These are phyloP conservation scores for Eulimnadia texana DNA, from an alignment of 1,140 invertebrate species.

Conservation along the genomic window DNA sequence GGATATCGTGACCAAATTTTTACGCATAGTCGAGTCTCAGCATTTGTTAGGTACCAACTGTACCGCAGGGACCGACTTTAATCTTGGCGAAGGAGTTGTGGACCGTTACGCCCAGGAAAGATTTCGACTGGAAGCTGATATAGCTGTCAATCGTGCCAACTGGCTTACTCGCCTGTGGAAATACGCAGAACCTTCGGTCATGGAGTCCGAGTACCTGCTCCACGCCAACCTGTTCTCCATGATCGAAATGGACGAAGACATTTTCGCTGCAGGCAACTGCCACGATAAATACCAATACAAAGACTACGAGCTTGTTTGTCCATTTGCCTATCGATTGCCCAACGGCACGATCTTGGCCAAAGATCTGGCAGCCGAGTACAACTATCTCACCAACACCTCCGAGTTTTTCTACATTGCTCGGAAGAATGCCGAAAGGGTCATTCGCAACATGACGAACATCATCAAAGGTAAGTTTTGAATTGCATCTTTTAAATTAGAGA, in stretches of 20 bases:
- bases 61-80: constrained; percentile 70
- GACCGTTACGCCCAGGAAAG: constrained; percentile 76
- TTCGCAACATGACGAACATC: constrained; percentile 63
- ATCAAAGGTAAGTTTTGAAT: constrained; percentile 54
- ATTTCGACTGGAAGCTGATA: constrained; percentile 53
- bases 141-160: constrained; percentile 86
- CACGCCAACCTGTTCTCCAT: constrained; percentile 78
- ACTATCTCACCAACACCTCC: constrained; percentile 76
- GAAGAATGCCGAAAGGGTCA: constrained; percentile 75
- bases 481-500: too few species aligned
- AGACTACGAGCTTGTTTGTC: constrained; percentile 72
- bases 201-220: constrained; percentile 71
- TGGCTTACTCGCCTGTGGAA: constrained; percentile 85
- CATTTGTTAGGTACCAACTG: constrained; percentile 77
- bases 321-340: constrained; percentile 78
- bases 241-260: constrained; percentile 86
- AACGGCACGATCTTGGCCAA: constrained; percentile 75
- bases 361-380: constrained; percentile 79
- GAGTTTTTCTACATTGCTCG: constrained; percentile 88
- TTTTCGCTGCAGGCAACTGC: constrained; percentile 76
- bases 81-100: constrained; percentile 82
- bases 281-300: constrained; percentile 53
- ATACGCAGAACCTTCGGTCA: constrained; percentile 56
- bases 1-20: constrained; percentile 71
- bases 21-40: constrained; percentile 78